phyloP scores from a whole-genome alignment of 2,113 vertebrate species.

The Gambusia holbrooki region DNA sequence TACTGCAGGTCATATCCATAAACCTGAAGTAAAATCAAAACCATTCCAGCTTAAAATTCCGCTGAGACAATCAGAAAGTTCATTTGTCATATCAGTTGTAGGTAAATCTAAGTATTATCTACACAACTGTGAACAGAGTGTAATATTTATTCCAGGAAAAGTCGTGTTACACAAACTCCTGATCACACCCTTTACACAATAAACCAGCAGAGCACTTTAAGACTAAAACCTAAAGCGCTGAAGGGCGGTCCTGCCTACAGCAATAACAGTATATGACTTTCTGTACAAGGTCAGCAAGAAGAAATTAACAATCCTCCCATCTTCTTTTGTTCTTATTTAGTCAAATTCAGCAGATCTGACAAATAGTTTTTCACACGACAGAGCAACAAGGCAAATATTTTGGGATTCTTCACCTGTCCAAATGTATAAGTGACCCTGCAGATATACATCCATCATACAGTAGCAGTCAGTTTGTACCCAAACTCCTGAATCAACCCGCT shows the following conservation, averaged over 20 bases:
- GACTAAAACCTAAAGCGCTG: neutral
- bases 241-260: neutral
- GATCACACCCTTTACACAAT: neutral
- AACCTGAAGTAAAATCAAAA: neutral
- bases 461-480: constrained; percentile 21
- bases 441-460: constrained; percentile 14
- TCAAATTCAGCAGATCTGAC: neutral
- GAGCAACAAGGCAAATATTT: neutral
- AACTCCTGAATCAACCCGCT: constrained; percentile 42
- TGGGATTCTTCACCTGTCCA: neutral
- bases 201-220: neutral
- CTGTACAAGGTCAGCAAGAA: neutral
- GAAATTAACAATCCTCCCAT: neutral
- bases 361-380: neutral
- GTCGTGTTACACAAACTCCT: neutral
- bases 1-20: neutral
- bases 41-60: neutral
- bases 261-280: neutral
- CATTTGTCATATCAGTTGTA: neutral
- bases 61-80: neutral
- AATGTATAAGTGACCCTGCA: neutral
- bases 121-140: neutral
- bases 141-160: neutral
- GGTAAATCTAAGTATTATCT: neutral
- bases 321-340: too few relatives aligned